These are phyloP conservation scores for Musca domestica DNA, from an alignment of 1,140 invertebrate genomes.

Conservation along the genomic window DNA sequence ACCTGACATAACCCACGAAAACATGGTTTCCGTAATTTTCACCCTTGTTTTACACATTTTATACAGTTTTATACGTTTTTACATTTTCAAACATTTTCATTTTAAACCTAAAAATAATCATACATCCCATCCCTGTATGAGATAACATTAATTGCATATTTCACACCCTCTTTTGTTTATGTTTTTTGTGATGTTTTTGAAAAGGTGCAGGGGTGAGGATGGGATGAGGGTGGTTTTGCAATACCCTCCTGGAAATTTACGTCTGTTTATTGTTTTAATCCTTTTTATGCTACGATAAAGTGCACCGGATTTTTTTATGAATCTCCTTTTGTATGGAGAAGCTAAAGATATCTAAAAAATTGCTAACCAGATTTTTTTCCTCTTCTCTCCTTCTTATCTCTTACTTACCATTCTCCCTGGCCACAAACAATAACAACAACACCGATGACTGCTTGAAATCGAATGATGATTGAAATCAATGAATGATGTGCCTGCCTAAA, in stretches of 20 bases:
- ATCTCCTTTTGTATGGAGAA: constrained; percentile 8
- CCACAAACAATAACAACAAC: background rate
- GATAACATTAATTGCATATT: background rate
- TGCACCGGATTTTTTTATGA: too few species aligned
- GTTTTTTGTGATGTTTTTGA: background rate
- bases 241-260: constrained; percentile 12
- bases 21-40: too few species aligned
- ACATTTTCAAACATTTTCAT: too few species aligned
- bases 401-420: background rate
- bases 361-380: background rate
- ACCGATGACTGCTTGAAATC: background rate
- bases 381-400: background rate
- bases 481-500: constrained; percentile 7
- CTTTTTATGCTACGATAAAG: too few species aligned
- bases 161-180: background rate
- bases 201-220: background rate
- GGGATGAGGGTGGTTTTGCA: constrained; percentile 4
- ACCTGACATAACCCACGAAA: too few species aligned
- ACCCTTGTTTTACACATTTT: too few species aligned
- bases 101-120: too few species aligned
- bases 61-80: too few species aligned
- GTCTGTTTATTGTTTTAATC: constrained; percentile 18
- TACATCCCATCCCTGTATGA: background rate
- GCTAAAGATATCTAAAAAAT: background rate
- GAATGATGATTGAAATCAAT: background rate